Evolutionary conservation across 1,140 invertebrate species (phyloP).

Genomic region (Melanaphis sacchari): DNA sequence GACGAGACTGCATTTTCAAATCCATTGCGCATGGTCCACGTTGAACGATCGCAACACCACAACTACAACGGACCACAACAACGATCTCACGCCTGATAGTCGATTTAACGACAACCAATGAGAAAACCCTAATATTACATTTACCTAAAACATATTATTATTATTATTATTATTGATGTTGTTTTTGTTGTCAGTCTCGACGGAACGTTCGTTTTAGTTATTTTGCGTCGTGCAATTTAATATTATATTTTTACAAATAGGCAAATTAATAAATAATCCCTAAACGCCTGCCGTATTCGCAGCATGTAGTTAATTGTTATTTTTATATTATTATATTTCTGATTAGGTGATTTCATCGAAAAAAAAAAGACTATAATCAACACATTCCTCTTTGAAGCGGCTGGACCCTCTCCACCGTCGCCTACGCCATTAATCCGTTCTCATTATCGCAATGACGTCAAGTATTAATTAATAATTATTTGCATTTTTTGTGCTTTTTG

Average conservation of each 20-base stretch:
- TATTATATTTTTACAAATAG: background rate
- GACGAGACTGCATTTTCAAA: conserved; percentile 89
- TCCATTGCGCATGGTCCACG: conserved; percentile 79
- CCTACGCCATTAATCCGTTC: background rate
- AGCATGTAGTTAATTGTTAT: background rate
- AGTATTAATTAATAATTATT: background rate
- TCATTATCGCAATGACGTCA: background rate
- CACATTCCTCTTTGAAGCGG: background rate
- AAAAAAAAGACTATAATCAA: background rate
- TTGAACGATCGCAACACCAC: conserved; percentile 62
- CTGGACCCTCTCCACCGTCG: fast-evolving
- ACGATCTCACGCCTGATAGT: background rate
- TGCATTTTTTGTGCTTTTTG: background rate
- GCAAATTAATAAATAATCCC: background rate
- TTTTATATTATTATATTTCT: background rate
- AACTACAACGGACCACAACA: background rate
- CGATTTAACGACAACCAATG: background rate
- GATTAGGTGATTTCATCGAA: background rate
- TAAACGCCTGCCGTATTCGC: background rate
- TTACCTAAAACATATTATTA: background rate
- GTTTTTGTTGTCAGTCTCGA: background rate
- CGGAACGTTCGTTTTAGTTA: background rate
- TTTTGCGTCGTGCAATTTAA: background rate
- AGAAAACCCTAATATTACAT: background rate
- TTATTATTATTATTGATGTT: background rate